These are phyloP conservation scores for Brachyopa scutellaris DNA, from an alignment of 2,888 invertebrate genomes.

Conservation along the genomic window DNA sequence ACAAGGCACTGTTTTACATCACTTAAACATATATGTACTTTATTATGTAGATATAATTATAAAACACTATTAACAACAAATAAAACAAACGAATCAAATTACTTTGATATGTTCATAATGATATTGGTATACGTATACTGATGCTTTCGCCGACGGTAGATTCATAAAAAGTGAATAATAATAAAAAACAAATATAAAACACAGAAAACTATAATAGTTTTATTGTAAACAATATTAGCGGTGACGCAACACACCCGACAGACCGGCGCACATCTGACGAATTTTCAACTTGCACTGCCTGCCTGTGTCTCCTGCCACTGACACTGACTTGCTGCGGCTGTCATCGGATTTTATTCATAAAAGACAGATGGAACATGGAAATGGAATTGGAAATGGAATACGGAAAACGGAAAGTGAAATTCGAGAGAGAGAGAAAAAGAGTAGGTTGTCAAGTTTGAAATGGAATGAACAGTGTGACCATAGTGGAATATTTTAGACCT, in stretches of 20 bases:
- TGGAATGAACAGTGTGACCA: too few species aligned
- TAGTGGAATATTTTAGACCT: too few species aligned
- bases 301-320: too few species aligned
- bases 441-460: too few species aligned
- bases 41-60: neutral
- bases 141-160: constrained; percentile 1
- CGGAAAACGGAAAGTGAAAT: too few species aligned
- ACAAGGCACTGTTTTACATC: constrained; percentile 63
- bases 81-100: constrained; percentile 19
- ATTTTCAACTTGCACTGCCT: constrained; percentile 49
- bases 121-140: constrained; percentile 3
- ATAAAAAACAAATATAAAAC: constrained; percentile 15
- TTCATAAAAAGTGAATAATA: constrained; percentile 7
- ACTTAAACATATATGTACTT: constrained; percentile 40
- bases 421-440: too few species aligned
- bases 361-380: too few species aligned
- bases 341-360: constrained; percentile 4
- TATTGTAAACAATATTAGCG: constrained; percentile 64
- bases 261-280: constrained; percentile 47
- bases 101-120: constrained; percentile 42
- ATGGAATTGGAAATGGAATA: too few species aligned
- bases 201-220: constrained; percentile 48
- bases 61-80: constrained; percentile 25
- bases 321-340: too few species aligned
- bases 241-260: constrained; percentile 59